Evolutionary conservation across 2,113 vertebrate genomes (phyloP).

Genomic region (Aix galericulata): DNA sequence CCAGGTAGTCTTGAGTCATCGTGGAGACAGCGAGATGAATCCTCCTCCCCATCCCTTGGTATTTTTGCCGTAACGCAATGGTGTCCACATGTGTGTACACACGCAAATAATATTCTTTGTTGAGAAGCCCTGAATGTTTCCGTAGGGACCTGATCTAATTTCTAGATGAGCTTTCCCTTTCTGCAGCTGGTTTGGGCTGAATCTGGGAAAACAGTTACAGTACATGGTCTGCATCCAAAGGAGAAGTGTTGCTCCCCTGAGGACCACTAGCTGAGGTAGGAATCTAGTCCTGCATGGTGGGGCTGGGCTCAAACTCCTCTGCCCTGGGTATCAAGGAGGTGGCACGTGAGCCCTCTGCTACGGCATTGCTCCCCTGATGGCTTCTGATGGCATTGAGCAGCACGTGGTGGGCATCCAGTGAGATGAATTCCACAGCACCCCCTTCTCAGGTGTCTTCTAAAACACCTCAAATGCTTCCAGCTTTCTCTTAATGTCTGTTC

Average conservation of each 20-base stretch:
- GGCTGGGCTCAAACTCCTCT: not conserved
- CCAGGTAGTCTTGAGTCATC: not conserved
- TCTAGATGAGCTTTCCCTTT: slow-evolving; percentile 18
- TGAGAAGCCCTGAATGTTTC: not conserved
- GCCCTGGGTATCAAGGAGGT: not conserved
- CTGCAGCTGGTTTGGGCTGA: slow-evolving; percentile 23
- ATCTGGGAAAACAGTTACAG: not conserved
- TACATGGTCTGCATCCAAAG: not conserved
- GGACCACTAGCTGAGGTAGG: not conserved
- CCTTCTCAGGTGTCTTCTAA: not conserved
- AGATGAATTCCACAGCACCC: not conserved
- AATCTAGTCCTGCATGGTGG: not conserved
- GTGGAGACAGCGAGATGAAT: not conserved
- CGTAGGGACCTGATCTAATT: not conserved
- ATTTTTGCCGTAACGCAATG: not conserved
- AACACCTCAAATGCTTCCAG: not conserved
- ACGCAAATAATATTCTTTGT: not conserved
- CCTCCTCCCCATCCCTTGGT: not conserved
- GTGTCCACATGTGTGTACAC: not conserved
- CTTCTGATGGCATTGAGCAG: not conserved
- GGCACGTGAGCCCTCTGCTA: not conserved
- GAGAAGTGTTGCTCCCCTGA: not conserved
- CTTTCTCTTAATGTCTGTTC: not conserved
- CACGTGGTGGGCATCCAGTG: rapidly evolving
- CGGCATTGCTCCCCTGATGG: rapidly evolving